Base-by-base conservation (phyloP, 1,140 invertebrate genomes). In the Ostrea edulis region DNA sequence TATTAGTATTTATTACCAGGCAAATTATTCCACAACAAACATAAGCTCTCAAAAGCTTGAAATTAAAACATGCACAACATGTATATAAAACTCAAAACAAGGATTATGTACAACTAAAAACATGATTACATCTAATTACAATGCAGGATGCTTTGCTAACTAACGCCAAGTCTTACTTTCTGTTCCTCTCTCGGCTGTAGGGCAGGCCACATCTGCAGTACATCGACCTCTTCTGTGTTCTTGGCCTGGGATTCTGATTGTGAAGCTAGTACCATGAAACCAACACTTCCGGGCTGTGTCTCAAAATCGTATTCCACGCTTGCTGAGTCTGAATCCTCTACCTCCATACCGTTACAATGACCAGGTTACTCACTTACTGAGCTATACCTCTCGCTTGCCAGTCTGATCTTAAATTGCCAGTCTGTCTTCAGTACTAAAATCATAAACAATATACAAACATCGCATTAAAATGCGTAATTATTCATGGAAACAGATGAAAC, bases 201-300 rank as follows among this genome's bases (percentile, higher is more conserved):
- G 14, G 84, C 84, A 52, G 84, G 84, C 84, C 84, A 85, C 0
- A 68, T 52, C 62, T 85, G 84, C 51, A 52, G 9, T 17, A 68
- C 44, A 29, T 85, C 84, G 8, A 8, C 84, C 55, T 85, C 58
- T 51, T 85, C 84, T 2, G 68, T 35, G 25, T 77, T 35, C 14
- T 35, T 77, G 25, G 68, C 8, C 8, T 77, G 68, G 12, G 68
- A 29, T 14, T 77, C 68, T 4, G 68, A 77, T 14, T 85, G 84
- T 22, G 84, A 85, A 25, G 44, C 62, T 22, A 85, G 84, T 12
- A 85, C 62, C n/a, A 85, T 85, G 44, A 85, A 85, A 51, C 68
- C 68, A 68, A 68, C 62, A 52, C 58, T 85, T 17, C 44, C 84
- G 5, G 55, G 14, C 17, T 85, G 84, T 58, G 84, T 85, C 22